A percentile compares a stretch with the other conserved stretches of the same genome.
These are phyloP conservation scores for Hymenopus coronatus DNA, from an alignment of 2,888 invertebrate genomes.

Conservation along the genomic window DNA sequence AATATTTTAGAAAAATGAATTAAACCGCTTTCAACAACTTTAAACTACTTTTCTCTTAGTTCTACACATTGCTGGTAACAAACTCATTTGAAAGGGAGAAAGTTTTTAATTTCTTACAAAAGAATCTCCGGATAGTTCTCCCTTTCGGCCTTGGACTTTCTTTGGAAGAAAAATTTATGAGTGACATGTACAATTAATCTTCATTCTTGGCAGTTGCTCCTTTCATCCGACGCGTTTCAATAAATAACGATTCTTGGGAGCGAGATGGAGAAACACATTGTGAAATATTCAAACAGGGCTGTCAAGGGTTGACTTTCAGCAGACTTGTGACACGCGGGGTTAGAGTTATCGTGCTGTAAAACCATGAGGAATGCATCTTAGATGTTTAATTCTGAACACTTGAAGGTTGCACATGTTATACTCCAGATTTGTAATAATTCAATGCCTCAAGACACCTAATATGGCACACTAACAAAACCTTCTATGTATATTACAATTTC, in stretches of 20 bases:
- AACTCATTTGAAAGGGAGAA: neutral
- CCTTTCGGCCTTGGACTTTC: neutral
- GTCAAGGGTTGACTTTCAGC: neutral
- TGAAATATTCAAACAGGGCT: neutral
- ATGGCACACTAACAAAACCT: no score
- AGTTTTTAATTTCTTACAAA: neutral
- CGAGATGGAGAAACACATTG: neutral
- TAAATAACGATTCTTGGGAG: neutral
- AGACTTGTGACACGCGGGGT: neutral
- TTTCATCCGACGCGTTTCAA: neutral
- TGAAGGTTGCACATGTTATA: no score
- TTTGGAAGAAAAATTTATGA: neutral
- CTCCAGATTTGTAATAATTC: no score
- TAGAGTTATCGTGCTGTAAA: neutral
- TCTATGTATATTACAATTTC: no score
- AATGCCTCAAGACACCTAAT: no score
- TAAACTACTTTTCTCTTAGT: neutral
- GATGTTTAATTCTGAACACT: no score
- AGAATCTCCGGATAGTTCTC: neutral
- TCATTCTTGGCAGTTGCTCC: neutral
- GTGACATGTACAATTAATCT: neutral
- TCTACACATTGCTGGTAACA: neutral
- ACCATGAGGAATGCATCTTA: no score
- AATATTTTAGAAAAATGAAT: no score
- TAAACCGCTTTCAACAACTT: no score